Evolutionary conservation across 2,888 invertebrate genomes (phyloP), one percentile per base, ranked within the genome.

Genomic region (Drosophila hamatofila): DNA sequence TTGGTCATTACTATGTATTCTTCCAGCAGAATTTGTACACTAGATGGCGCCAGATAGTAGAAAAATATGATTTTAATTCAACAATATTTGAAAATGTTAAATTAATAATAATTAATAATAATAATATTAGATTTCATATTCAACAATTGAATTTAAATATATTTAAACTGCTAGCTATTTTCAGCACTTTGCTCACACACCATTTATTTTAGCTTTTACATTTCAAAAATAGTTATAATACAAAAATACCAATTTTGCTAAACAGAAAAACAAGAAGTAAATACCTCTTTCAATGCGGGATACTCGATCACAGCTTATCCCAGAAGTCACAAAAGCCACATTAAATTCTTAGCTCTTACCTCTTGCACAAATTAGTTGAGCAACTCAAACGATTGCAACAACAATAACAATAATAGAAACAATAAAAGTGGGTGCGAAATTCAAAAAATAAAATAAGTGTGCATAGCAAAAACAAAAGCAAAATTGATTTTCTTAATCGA

Each of bases 401-500:
- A 70, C 12, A 59, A 9, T 39, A 55, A 61, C 82, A 65, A 64
- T 64, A 83, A 70, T 9, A 54, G 9, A 44, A 46, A 48, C 5
- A 60, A 52, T 44, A 52, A 54, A 70, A 74, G 69, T 74, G 67
- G 76, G 80, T 80, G 82, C 69, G 75, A 75, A 80, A 73, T 57
- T 30, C 35, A 41, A 25, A 46, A 72, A 63, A 71, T 51, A 25
- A 44, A 49, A 25, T 18, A 37, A 54, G 23, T 37, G 16, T 21
- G 51, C 21, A 44, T n/a, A 25, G 49, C n/a, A 18, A 49, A 70
- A 62, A 55, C 49, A 63, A 80, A 75, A 70, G 70, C 71, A 59
- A 75, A 85, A 85, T 72, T 71, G 75, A 89, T 85, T 89, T 89
- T 83, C 80, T 78, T 80, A 85, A 88, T 81, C 76, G 86, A 79